Conservation (phyloP, 2,113 vertebrate genomes). For the Cyrtonyx montezumae region DNA sequence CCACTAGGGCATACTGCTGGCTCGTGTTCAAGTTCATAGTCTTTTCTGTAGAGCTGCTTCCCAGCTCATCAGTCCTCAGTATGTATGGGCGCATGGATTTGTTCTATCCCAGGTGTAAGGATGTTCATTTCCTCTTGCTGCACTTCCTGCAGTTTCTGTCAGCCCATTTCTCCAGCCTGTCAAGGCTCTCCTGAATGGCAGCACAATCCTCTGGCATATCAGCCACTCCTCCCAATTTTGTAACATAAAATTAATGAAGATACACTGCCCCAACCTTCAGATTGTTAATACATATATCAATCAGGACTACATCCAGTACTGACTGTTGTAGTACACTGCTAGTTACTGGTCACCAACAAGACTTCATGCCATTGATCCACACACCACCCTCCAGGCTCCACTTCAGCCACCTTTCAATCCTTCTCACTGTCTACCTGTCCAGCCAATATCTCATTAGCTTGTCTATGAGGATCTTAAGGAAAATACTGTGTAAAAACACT, state of each 20-base stretch:
- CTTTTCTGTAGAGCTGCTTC: neutral
- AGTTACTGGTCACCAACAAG: neutral
- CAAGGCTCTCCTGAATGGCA: neutral
- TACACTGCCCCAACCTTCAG: neutral
- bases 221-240: neutral
- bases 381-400: neutral
- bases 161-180: neutral
- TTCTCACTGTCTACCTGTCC: neutral
- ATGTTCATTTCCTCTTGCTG: neutral
- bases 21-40: neutral
- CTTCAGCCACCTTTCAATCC: neutral
- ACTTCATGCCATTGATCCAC: neutral
- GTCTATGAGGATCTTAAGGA: neutral
- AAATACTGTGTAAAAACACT: neutral
- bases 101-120: neutral
- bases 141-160: neutral
- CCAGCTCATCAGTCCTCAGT: neutral
- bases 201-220: neutral
- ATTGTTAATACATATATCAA: neutral
- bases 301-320: neutral
- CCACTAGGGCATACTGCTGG: neutral
- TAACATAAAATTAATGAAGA: neutral
- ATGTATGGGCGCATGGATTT: neutral
- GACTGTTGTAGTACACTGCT: neutral
- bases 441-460: neutral